Percentiles rank a stretch among this genome's conserved stretches.
phyloP scores from a whole-genome alignment of 2,888 invertebrate genomes.

The Synergus laeviventris region DNA sequence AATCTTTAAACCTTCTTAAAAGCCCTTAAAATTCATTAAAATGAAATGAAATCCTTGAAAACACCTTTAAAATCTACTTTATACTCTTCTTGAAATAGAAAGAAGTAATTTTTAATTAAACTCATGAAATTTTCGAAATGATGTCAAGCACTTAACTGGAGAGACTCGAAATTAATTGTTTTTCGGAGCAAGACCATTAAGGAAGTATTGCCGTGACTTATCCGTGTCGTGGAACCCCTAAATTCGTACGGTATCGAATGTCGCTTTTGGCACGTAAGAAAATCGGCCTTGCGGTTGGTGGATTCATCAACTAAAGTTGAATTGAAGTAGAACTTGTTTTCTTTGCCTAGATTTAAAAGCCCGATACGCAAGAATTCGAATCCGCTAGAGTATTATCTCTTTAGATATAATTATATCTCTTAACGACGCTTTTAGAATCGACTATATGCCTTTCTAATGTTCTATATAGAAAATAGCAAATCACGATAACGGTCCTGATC shows the following conservation, averaged over 20 bases:
- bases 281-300: slow-evolving; percentile 7
- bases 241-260: slow-evolving; percentile 37
- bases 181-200: slow-evolving; percentile 13
- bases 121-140: not conserved
- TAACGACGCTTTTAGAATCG: slow-evolving; percentile 17
- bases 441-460: slow-evolving; percentile 3
- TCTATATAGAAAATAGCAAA: not conserved
- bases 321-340: slow-evolving; percentile 40
- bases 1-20: too few relatives aligned
- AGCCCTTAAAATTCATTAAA: too few relatives aligned
- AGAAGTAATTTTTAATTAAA: not conserved
- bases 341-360: slow-evolving; percentile 18
- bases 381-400: slow-evolving; percentile 11
- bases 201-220: slow-evolving; percentile 31
- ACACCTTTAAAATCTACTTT: too few relatives aligned
- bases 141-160: not conserved
- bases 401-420: slow-evolving; percentile 21
- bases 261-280: slow-evolving; percentile 33
- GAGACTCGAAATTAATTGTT: slow-evolving; percentile 29
- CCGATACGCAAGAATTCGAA: slow-evolving; percentile 20
- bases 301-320: slow-evolving; percentile 38
- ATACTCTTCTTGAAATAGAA: not conserved
- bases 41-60: too few relatives aligned
- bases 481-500: not conserved
- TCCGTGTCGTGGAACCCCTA: slow-evolving; percentile 17